Conservation (phyloP, 2,797 vertebrate species). For the Sardinella longiceps region DNA sequence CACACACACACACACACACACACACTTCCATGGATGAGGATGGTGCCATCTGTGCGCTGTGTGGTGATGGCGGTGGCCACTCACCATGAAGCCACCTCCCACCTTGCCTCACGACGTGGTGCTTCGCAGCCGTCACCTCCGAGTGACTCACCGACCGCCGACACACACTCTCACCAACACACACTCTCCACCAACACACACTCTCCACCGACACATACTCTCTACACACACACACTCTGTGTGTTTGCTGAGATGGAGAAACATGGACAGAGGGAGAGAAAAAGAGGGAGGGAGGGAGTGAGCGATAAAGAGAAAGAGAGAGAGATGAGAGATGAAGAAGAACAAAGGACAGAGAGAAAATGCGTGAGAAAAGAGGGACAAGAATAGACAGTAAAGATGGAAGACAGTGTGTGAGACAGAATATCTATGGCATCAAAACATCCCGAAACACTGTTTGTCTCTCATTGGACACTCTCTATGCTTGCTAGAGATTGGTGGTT, state of each 20-base stretch:
- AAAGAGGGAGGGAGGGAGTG: background rate
- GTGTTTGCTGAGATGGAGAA: background rate
- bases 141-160: constrained; percentile 64
- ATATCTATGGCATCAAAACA: background rate
- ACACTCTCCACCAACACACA: constrained; percentile 3
- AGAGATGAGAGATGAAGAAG: background rate
- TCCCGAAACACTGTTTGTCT: no score
- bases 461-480: background rate
- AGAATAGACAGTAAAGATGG: background rate
- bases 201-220: background rate
- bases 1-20: background rate
- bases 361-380: background rate
- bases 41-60: constrained; percentile 64
- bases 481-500: no score
- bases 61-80: constrained; percentile 52
- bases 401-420: background rate
- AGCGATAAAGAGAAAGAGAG: background rate
- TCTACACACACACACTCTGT: background rate
- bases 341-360: background rate
- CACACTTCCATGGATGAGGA: constrained; percentile 5
- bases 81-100: constrained; percentile 59
- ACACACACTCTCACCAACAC: background rate
- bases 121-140: constrained; percentile 59
- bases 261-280: background rate
- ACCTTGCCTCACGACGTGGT: constrained; percentile 63